Evolutionary conservation across 1,140 invertebrate genomes (phyloP).

Genomic region (Goniozus legneri): DNA sequence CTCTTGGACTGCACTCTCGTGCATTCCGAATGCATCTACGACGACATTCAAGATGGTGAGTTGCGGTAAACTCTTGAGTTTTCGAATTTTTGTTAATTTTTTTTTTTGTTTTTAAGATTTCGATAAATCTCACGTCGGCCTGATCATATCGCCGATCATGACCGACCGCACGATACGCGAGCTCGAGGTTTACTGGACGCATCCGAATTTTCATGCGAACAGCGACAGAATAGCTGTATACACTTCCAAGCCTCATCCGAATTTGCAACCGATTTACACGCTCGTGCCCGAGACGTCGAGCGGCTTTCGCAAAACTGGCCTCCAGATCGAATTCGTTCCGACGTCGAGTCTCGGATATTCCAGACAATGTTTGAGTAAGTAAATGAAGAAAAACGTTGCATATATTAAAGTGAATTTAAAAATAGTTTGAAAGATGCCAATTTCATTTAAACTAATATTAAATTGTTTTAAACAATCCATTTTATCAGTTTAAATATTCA

Average conservation of each 20-base stretch:
- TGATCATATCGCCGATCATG: slow-evolving; percentile 33
- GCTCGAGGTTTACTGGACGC: slow-evolving; percentile 39
- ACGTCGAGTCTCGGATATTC: slow-evolving; percentile 26
- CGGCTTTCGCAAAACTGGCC: slow-evolving; percentile 28
- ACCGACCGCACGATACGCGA: slow-evolving; percentile 23
- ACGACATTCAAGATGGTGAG: too few species aligned
- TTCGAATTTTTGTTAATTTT: background rate
- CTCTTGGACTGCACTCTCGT: too few species aligned
- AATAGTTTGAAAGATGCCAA: too few species aligned
- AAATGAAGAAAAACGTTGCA: too few species aligned
- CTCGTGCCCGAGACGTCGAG: slow-evolving; percentile 17
- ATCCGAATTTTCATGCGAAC: slow-evolving; percentile 18
- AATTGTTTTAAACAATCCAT: too few species aligned
- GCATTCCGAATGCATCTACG: too few species aligned
- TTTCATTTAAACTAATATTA: too few species aligned
- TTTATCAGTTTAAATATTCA: too few species aligned
- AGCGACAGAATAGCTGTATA: slow-evolving; percentile 30
- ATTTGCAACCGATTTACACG: slow-evolving; percentile 18
- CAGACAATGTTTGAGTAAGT: slow-evolving; percentile 30
- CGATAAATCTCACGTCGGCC: slow-evolving; percentile 20
- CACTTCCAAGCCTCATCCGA: slow-evolving; percentile 13
- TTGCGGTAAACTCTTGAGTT: too few species aligned
- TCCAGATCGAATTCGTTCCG: slow-evolving; percentile 26
- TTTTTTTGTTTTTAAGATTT: slow-evolving; percentile 18
- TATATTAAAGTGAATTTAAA: too few species aligned